These are phyloP conservation scores for Synodontis membranacea DNA, from an alignment of 2,113 vertebrate species.

Conservation along the genomic window DNA sequence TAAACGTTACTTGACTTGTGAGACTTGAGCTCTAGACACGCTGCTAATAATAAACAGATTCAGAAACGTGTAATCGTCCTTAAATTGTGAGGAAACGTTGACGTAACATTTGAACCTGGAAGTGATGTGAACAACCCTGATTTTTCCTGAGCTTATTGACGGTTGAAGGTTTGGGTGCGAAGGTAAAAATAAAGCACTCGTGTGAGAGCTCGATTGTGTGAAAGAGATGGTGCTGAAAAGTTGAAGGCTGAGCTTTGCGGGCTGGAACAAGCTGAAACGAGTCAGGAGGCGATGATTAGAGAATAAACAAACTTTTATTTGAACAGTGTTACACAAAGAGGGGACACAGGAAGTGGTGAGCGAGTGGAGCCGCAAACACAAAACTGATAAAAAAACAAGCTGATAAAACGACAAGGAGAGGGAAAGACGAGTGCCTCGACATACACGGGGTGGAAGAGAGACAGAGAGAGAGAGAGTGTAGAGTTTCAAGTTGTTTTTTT, in stretches of 20 bases:
- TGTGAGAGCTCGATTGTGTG: not conserved
- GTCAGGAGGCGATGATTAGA: constrained; percentile 47
- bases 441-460: not conserved
- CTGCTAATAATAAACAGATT: no score
- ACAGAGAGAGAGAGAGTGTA: not conserved
- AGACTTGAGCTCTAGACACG: no score
- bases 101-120: not conserved
- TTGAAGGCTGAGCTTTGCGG: no score
- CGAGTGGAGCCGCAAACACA: constrained; percentile 64
- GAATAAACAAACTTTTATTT: constrained; percentile 98
- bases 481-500: constrained; percentile 4
- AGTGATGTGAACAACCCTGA: not conserved
- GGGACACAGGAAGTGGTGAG: constrained; percentile 64
- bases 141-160: no score
- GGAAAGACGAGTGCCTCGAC: not conserved
- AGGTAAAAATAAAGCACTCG: no score
- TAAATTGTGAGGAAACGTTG: no score
- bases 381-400: constrained; percentile 82
- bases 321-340: constrained; percentile 87
- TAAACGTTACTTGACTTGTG: not conserved
- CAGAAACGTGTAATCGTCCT: no score
- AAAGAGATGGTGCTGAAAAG: not conserved
- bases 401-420: not conserved
- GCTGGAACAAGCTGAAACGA: not conserved
- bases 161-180: no score